Conservation (phyloP, 2,888 invertebrate genomes). For the Unio delphinus region DNA sequence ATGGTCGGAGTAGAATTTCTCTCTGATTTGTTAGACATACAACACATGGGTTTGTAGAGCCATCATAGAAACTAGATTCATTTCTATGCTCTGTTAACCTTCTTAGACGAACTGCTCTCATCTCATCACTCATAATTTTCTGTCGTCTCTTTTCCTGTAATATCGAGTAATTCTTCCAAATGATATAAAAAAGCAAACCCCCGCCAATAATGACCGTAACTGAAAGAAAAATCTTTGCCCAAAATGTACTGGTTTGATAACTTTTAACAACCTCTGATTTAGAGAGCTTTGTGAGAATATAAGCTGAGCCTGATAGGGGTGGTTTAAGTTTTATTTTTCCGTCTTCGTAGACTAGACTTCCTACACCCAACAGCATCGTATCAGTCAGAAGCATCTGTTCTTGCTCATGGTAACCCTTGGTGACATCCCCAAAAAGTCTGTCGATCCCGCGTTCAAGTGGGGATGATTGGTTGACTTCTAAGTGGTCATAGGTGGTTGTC, state of each 20-base stretch:
- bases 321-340: conserved; percentile 79
- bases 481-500: conserved; percentile 87
- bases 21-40: conserved; percentile 89
- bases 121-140: conserved; percentile 25
- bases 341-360: conserved; percentile 81
- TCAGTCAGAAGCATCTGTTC: conserved; percentile 90
- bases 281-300: conserved; percentile 86
- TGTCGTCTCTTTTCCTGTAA: conserved; percentile 26
- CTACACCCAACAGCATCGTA: conserved; percentile 84
- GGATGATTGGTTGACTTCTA: conserved; percentile 83
- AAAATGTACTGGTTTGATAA: conserved; percentile 80
- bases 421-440: conserved; percentile 85
- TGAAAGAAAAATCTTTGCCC: conserved; percentile 74
- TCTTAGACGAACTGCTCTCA: conserved; percentile 13
- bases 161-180: conserved; percentile 72
- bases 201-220: conserved; percentile 76
- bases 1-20: conserved; percentile 89
- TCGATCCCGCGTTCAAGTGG: conserved; percentile 88
- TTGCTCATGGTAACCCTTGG: conserved; percentile 87
- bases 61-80: conserved; percentile 15
- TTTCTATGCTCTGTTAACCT: conserved; percentile 5
- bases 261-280: conserved; percentile 82
- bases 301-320: conserved; percentile 80
- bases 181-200: conserved; percentile 74
- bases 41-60: conserved; percentile 78